Evolutionary conservation across 2,113 vertebrate genomes (phyloP).

Genomic region (Donacobius atricapilla): DNA sequence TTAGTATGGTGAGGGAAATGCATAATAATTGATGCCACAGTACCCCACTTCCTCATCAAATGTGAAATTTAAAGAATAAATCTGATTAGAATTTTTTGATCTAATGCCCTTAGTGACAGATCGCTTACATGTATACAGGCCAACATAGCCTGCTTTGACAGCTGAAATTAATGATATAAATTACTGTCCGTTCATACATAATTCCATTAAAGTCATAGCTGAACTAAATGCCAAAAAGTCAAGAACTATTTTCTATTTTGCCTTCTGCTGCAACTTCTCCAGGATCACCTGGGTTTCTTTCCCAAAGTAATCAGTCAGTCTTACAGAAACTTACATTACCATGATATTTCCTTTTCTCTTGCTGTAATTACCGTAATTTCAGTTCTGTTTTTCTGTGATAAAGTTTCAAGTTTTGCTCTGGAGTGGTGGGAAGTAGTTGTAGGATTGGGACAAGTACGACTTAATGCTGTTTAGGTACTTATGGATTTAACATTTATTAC

Average conservation of each 20-base stretch:
- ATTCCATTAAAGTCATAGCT: background rate
- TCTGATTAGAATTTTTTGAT: background rate
- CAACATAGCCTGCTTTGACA: background rate
- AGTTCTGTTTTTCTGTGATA: background rate
- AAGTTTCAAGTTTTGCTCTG: background rate
- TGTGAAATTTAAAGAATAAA: background rate
- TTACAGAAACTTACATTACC: background rate
- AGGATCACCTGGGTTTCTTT: background rate
- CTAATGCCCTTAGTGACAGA: background rate
- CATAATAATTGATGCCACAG: background rate
- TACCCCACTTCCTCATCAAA: background rate
- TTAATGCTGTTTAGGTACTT: background rate
- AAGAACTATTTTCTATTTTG: background rate
- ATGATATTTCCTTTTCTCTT: background rate
- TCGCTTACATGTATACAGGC: background rate
- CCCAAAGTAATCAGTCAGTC: fast-evolving
- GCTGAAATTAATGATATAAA: background rate
- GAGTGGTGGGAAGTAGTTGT: background rate
- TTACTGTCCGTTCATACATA: background rate
- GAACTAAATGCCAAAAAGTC: background rate
- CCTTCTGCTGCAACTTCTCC: background rate
- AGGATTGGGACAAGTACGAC: background rate
- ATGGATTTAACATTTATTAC: background rate
- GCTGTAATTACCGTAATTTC: background rate
- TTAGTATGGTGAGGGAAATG: background rate